Conservation (phyloP, 1,140 invertebrate species). For the Sogatella furcifera region DNA sequence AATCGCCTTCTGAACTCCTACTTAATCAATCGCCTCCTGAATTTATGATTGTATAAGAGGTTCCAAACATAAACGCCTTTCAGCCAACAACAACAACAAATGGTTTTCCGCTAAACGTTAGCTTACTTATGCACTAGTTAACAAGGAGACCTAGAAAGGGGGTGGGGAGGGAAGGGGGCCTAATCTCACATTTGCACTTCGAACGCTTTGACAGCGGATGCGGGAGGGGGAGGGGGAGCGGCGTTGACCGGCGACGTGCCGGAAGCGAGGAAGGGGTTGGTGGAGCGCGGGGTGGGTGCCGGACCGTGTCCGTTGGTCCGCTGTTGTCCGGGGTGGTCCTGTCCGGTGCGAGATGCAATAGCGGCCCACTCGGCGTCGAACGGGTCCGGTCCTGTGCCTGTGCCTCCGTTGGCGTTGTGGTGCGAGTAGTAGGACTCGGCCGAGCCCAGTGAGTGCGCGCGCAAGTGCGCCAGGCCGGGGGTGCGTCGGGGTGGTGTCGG, state of each 20-base stretch:
- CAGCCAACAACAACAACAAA: not conserved
- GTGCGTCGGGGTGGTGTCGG: constrained; percentile 34
- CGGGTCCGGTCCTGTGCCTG: constrained; percentile 63
- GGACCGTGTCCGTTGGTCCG: constrained; percentile 3
- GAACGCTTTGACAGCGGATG: constrained; percentile 41
- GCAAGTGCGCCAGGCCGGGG: constrained; percentile 39
- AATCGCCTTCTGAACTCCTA: too few relatives aligned
- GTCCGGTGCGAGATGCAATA: constrained; percentile 9
- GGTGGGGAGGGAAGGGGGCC: not conserved
- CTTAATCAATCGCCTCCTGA: too few relatives aligned
- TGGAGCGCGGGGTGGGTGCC: constrained; percentile 19
- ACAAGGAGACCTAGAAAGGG: too few relatives aligned
- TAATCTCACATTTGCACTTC: constrained; percentile 41
- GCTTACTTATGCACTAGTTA: not conserved
- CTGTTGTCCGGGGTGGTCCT: constrained; percentile 26
- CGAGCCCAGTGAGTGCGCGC: constrained; percentile 42
- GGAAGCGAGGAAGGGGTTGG: constrained; percentile 37
- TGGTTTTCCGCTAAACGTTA: not conserved
- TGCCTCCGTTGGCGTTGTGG: constrained; percentile 28
- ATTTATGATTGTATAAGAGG: not conserved
- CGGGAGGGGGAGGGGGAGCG: constrained; percentile 27
- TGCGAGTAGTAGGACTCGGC: constrained; percentile 14
- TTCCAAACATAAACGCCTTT: not conserved
- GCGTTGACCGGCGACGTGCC: not conserved
- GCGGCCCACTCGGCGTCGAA: constrained; percentile 82